Base-by-base conservation (phyloP, 2,888 invertebrate species). In the Anthoptus insignis region DNA sequence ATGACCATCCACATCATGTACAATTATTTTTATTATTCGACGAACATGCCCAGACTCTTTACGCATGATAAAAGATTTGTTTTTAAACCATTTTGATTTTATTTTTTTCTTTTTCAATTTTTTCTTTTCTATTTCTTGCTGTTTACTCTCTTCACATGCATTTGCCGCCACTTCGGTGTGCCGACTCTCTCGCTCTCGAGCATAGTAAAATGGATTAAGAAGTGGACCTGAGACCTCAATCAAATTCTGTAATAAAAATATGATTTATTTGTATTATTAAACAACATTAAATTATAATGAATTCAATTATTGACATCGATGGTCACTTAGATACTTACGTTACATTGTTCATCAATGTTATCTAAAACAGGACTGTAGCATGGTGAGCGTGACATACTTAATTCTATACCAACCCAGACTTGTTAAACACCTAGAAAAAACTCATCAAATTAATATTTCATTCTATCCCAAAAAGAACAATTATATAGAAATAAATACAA, bases 281-380 rank as follows among this genome's bases (percentile, higher is more conserved):
- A 32, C 32, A 32, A 11, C 32, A 32, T 32, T 11, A 32, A 32
- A 32, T 27, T 6, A 27, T 27, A 27, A 39, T 39, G 16, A 39
- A 14, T 39, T 39, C 4, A 32, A 32, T 32, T 32, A 11, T 32
- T 32, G 11, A 32, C 9, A 32, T 32, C 27, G 8, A 27, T 8
- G 8, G 27, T 27, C 27, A 27, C 27, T 27, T 27, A 27, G 27
- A 27, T 27, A 27, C 27, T 27, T 27, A 27, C 27, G 27, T 27
- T 27, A 27, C 27, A 27, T 27, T 27, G 27, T 27, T 27, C 27
- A 27, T 27, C 27, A 27, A 27, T 27, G 27, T 27, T 47, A 47
- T 47, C 47, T 14, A 47, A 47, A 47, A 47, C 47, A 47, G 47
- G 47, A 47, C 22, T 47, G 47, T 47, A 47, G 14, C 5, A 47